Base-by-base conservation (phyloP, 2,797 vertebrate species). In the Masticophis lateralis region DNA sequence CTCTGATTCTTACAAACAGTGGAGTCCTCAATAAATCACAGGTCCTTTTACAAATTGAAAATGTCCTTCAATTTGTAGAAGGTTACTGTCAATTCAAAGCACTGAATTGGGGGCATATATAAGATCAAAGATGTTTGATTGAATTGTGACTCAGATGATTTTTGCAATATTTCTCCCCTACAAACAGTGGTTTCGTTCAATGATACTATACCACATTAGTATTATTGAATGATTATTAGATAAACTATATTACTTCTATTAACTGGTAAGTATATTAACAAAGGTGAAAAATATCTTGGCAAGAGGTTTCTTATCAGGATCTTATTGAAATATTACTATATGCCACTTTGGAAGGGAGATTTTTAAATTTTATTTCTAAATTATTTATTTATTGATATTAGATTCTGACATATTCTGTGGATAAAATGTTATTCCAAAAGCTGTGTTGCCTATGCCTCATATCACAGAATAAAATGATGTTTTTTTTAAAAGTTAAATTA, bases 321-420 rank as follows among this genome's bases (percentile, higher is more conserved):
- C 69, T 86, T 90, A 25, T 53, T 93, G 94, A 94, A 96, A 94
- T 95, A 94, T 92, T 91, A 83, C n/a, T 90, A 25, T 0, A 11
- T 89, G 28, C 9, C 51, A 79, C 66, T 94, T 93, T 94, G 92
- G 57, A 96, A 91, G 63, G 43, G 94, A 94, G 47, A 91, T 93
- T 92, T 51, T 94, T 63, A 93, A 92, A 92, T 83, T 94, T 96
- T 96, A 93, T 97, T 95, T 96, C 37, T 47, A 47, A 95, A 91
- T 86, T 87, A 93, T 92, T 95, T 12, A 95, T 94, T 96, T 94
- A 94, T 74, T 90, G n/a, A 63, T 95, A 94, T 95, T 96, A 88
- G 90, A 94, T 95, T 92, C 93, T 94, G 95, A 94, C 93, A 95
- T 83, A 86, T 92, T 96, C 57, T 93, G 22, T 66, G 92, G 86